Conservation (phyloP, 2,797 vertebrate species). For the Ceyx erithaca region DNA sequence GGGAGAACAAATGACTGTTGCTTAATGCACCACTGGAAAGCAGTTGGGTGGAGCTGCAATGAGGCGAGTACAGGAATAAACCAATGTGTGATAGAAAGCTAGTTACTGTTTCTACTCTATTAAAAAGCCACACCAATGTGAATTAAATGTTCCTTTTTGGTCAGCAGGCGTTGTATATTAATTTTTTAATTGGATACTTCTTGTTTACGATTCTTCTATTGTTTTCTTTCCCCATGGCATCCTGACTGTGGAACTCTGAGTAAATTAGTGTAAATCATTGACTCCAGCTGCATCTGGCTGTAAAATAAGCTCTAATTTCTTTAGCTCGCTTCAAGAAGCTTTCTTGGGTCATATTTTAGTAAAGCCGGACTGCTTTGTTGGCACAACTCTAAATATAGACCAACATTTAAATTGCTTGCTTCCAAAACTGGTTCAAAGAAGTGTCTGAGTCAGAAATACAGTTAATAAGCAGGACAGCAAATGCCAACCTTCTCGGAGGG, state of each 20-base stretch:
- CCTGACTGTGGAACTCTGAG: not conserved
- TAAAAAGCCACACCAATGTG: not conserved
- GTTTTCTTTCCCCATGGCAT: not conserved
- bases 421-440: not conserved
- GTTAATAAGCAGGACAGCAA: not conserved
- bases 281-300: not conserved
- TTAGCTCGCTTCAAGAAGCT: not conserved
- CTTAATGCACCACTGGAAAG: conserved; percentile 44
- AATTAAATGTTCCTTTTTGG: not conserved
- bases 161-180: not conserved
- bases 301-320: conserved; percentile 25
- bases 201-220: not conserved
- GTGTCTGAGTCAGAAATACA: not conserved
- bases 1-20: conserved; percentile 46
- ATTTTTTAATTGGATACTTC: not conserved
- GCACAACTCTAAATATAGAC: not conserved
- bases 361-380: conserved; percentile 1
- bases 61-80: not conserved
- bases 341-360: conserved; percentile 1
- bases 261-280: not conserved
- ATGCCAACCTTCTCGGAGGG: not conserved
- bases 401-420: not conserved
- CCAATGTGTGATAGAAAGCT: not conserved
- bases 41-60: not conserved
- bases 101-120: not conserved